Conservation (phyloP, 2,797 vertebrate species). For the Gadopsis bispinosus region DNA sequence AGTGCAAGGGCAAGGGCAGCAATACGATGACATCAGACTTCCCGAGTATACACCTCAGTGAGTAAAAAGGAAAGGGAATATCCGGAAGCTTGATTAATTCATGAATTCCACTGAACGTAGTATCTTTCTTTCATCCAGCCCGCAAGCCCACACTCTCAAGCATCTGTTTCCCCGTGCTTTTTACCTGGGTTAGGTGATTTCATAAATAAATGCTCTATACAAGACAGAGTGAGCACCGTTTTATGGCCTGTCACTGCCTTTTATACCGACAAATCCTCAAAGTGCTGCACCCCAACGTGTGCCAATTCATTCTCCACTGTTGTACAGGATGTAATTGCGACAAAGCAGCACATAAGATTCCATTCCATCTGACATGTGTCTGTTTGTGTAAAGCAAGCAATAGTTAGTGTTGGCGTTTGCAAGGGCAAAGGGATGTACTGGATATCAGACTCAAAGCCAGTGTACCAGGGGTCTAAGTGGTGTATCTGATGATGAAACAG, state of each 20-base stretch:
- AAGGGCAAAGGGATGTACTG: neutral
- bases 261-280: constrained; percentile 25
- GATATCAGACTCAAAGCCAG: constrained; percentile 9
- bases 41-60: constrained; percentile 60
- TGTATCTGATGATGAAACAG: constrained; percentile 34
- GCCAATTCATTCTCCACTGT: constrained; percentile 50
- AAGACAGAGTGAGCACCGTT: constrained; percentile 36
- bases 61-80: constrained; percentile 73
- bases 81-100: constrained; percentile 81
- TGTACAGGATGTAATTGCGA: constrained; percentile 50
- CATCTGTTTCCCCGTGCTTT: constrained; percentile 56
- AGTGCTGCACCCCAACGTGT: constrained; percentile 40
- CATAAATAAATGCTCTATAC: constrained; percentile 61
- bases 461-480: constrained; percentile 18
- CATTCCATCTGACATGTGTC: constrained; percentile 55
- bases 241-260: constrained; percentile 36
- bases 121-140: constrained; percentile 56
- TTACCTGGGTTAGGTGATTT: constrained; percentile 63
- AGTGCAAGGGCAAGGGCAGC: constrained; percentile 37
- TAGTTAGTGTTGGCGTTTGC: constrained; percentile 28
- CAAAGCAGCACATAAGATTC: constrained; percentile 50
- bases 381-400: constrained; percentile 51
- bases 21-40: constrained; percentile 58
- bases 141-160: constrained; percentile 44
- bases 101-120: constrained; percentile 70